Evolutionary conservation across 2,888 invertebrate genomes (phyloP), one percentile per base, ranked within the genome.

Genomic region (Monochamus alternatus): DNA sequence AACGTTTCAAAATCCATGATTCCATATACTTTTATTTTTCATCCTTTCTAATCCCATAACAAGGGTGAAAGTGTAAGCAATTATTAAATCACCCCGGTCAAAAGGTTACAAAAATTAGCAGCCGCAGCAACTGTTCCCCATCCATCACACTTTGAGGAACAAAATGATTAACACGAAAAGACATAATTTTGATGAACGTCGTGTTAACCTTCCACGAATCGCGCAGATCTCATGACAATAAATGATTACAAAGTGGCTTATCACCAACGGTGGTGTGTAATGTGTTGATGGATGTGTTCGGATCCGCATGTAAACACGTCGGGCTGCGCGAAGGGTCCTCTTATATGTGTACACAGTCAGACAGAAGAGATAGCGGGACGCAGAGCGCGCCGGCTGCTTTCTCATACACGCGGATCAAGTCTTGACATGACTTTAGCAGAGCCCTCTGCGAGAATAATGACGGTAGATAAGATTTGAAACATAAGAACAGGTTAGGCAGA

Each of bases 241-340:
- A 66, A 66, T 66, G 52, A 66, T 66, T 66, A 66, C 66, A 55
- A 55, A 66, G 32, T 55, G 55, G 52, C 66, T 66, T 66, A 66
- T 66, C 66, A 38, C 12, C 31, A 66, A 32, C 55, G 5, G 32
- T 55, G 55, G 38, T 66, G 55, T 55, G 65, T 65, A 65, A 51
- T 30, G 47, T 65, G 51, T 32, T 66, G 66, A 66, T 66, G 52
- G 66, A 66, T 66, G 52, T 66, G 38, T 44, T 55, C 8, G n/a
- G 38, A 66, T 66, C 66, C 55, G 32, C 32, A 55, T 66, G 55
- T 52, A 55, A 66, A 55, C 66, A 66, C 22, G 30, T 10, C 51
- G 47, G n/a, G n/a, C 30, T 44, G 12, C 22, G 52, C 10, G 52
- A 9, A 10, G 52, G 12, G 12, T 52, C 55, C 32, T 22, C 44